Base-by-base conservation (phyloP, 2,113 vertebrate genomes). In the Anarrhichthys ocellatus region DNA sequence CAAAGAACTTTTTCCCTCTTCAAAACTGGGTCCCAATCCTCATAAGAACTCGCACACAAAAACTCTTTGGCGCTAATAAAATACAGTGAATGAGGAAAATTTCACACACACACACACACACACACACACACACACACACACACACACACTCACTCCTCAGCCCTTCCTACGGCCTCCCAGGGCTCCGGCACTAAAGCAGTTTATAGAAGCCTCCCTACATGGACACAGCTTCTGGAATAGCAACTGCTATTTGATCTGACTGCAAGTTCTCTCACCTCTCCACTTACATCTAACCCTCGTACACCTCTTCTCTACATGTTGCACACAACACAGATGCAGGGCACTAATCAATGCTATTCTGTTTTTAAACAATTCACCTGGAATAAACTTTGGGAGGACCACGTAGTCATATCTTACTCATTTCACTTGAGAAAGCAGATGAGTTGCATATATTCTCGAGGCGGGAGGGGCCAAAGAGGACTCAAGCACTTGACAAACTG, bases 141-240 rank as follows among this genome's bases (percentile, higher is more conserved):
- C 58, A 71, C 70, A 46, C 63, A 50, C 68, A 68, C 50, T 78
- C 15, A 78, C 71, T 61, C 74, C 76, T 80, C 46, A 63, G 70
- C 78, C 89, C 64, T 86, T 90, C 81, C 65, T 78, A 20, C 88
- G 82, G 90, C 89, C 94, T 90, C 87, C 65, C 66, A 63, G 73
- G 81, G 52, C 80, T 88, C 83, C 87, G 67, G 85, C 79, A 81
- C 79, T 84, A 82, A 83, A 91, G 94, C 92, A 95, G 94, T 95
- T 96, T 96, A 95, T 96, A 96, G 96, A 95, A 93, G 92, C 90
- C 91, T 93, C 96, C 96, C 94, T 96, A 96, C 89, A 96, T 93
- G 95, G 96, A 87, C 92, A 95, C 92, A 15, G 91, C 93, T 95
- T 96, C 95, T 95, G 94, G 95, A 96, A 96, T 96, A 96, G 95